Base-by-base conservation (phyloP, 2,797 vertebrate genomes). In the Emydoidea blandingii region DNA sequence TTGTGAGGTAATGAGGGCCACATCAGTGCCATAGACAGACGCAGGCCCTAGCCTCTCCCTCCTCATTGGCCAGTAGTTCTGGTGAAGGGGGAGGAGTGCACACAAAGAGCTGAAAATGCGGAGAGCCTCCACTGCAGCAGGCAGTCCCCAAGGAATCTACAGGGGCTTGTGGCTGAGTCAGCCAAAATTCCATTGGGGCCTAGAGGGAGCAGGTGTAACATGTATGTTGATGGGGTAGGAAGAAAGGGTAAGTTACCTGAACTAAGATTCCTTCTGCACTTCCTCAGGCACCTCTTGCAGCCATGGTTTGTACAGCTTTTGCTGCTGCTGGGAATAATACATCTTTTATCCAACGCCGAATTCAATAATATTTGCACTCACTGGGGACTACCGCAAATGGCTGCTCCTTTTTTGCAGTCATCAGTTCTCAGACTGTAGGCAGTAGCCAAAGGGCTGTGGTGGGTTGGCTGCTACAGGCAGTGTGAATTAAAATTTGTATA, bases 341-440 rank as follows among this genome's bases (percentile, higher is more conserved):
- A 44, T 87, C 89, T 50, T 82, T 94, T 92, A 2, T 18, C 12
- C 80, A 85, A 52, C 4, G 37, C 1, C 0, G 52, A 11, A 50
- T 34, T 91, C 53, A 59, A 27, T 31, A 74, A 29, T 52, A 47
- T n/a, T 81, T 54, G 57, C 31, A 8, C 11, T 74, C 68, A 8
- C 81, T 12, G 7, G 53, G 85, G 14, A 16, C 49, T 68, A n/a
- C 34, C 80, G 2, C 86, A 79, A 82, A 86, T 6, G 11, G 47
- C 79, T 91, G 21, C 49, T 89, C 44, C 44, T 62, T 79, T 76
- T 95, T 91, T 78, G 29, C 84, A 82, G 49, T 74, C 56, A 50
- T 57, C 81, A 79, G 53, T n/a, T 65, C 44, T 52, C 53, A 89
- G 92, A 88, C 78, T 76, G 57, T 76, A 90, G 50, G 15, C 23